Percentiles rank a stretch among this genome's conserved stretches.
Conservation (phyloP, 1,140 invertebrate species). For the Papilio aristodemus region DNA sequence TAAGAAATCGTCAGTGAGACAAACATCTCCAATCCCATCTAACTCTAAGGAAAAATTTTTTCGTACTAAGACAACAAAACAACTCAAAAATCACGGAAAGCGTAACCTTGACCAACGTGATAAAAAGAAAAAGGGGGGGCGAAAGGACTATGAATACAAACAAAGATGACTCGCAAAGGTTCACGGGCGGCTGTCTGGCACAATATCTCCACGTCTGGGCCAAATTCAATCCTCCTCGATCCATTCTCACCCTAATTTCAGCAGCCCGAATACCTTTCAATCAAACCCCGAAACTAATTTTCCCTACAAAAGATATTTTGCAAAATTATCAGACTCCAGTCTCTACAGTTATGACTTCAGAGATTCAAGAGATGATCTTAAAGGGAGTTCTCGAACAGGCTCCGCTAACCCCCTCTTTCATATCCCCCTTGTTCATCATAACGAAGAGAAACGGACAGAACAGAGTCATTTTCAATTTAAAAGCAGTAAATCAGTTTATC, state of each 20-base stretch:
- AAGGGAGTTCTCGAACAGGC: conserved; percentile 39
- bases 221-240: too few species aligned
- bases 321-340: conserved; percentile 39
- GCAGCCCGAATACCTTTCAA: conserved; percentile 47
- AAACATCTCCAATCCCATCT: conserved; percentile 27
- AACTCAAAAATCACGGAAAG: too few species aligned
- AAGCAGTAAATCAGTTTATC: too few species aligned
- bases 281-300: conserved; percentile 41
- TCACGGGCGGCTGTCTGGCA: conserved; percentile 41
- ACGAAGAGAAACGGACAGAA: too few species aligned
- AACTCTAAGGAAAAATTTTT: conserved; percentile 26
- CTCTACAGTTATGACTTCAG: conserved; percentile 23
- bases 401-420: not conserved
- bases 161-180: conserved; percentile 38
- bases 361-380: conserved; percentile 32
- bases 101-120: not conserved
- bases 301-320: conserved; percentile 35
- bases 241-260: too few species aligned
- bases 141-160: not conserved
- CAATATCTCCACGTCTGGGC: conserved; percentile 41
- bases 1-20: not conserved
- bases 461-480: too few species aligned
- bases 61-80: too few species aligned
- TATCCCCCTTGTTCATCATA: too few species aligned
- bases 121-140: conserved; percentile 33